These are phyloP conservation scores for Stomorhina lunata DNA, from an alignment of 2,888 invertebrate genomes.

Conservation along the genomic window DNA sequence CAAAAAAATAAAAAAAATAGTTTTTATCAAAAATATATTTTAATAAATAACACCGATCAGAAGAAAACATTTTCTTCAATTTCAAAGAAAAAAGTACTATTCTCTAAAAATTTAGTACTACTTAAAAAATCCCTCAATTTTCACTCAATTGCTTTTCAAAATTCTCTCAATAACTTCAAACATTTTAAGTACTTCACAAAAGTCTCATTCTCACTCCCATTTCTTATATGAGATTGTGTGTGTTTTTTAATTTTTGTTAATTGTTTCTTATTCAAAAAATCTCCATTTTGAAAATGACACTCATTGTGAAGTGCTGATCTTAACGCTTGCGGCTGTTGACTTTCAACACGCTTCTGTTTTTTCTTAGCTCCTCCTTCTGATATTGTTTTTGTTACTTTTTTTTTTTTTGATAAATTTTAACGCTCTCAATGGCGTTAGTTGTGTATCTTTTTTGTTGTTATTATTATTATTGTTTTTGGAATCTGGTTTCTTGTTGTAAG, in stretches of 20 bases:
- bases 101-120: no score
- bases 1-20: no score
- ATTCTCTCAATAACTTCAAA: no score
- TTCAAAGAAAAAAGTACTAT: no score
- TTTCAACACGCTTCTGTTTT: conserved; percentile 68
- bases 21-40: no score
- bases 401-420: conserved; percentile 55
- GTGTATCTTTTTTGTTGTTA: conserved; percentile 5
- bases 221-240: not conserved
- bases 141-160: no score
- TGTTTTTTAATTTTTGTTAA: not conserved
- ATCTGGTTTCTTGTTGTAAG: conserved; percentile 23
- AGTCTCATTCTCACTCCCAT: not conserved
- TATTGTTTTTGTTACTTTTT: conserved; percentile 43
- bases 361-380: conserved; percentile 69
- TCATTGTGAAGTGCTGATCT: conserved; percentile 69
- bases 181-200: no score
- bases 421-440: conserved; percentile 60
- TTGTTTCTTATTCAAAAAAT: conserved; percentile 47
- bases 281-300: conserved; percentile 78
- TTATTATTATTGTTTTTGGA: not conserved
- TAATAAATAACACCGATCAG: no score
- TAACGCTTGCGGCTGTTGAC: conserved; percentile 72
- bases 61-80: no score
- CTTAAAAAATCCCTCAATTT: no score